A percentile compares a stretch with the other conserved stretches of the same genome.
Evolutionary conservation across 2,113 vertebrate species (phyloP).

Genomic region (Campylomormyrus tamandua): DNA sequence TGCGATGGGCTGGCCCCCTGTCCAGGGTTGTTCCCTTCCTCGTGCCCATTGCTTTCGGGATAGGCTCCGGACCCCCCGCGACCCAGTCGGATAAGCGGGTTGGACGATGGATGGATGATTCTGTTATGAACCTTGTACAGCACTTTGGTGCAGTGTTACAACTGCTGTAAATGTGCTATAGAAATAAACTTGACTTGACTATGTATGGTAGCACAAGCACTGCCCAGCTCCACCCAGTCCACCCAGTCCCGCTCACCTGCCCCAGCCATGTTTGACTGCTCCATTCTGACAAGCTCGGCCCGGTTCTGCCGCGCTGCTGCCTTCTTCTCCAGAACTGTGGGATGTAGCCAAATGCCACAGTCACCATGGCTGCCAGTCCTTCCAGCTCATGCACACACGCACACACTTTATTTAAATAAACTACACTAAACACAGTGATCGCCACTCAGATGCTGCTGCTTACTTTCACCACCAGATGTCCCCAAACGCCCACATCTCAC

Average conservation of each 20-base stretch:
- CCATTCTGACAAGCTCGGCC: slow-evolving; percentile 78
- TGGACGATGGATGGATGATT: too few relatives aligned
- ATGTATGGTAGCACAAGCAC: not conserved
- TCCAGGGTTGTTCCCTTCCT: too few relatives aligned
- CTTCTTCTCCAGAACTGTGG: slow-evolving; percentile 79
- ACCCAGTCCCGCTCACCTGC: slow-evolving; percentile 65
- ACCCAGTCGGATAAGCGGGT: too few relatives aligned
- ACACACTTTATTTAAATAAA: not conserved
- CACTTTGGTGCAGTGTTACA: too few relatives aligned
- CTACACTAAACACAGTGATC: not conserved
- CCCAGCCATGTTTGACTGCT: slow-evolving; percentile 70
- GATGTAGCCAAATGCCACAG: slow-evolving; percentile 20
- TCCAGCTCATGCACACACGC: not conserved
- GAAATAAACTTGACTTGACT: not conserved
- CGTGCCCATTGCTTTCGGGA: too few relatives aligned
- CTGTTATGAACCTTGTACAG: too few relatives aligned
- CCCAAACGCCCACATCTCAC: slow-evolving; percentile 48
- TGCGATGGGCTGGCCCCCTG: too few relatives aligned
- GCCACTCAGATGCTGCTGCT: not conserved
- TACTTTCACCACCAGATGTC: not conserved
- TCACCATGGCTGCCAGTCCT: not conserved
- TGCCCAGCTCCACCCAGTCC: too few relatives aligned
- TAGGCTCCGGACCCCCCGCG: too few relatives aligned
- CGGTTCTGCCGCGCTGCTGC: slow-evolving; percentile 66
- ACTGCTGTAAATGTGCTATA: too few relatives aligned